phyloP scores from a whole-genome alignment of 53 echinoderm and acorn worm genomes.

The Hippasteria phrygiana region DNA sequence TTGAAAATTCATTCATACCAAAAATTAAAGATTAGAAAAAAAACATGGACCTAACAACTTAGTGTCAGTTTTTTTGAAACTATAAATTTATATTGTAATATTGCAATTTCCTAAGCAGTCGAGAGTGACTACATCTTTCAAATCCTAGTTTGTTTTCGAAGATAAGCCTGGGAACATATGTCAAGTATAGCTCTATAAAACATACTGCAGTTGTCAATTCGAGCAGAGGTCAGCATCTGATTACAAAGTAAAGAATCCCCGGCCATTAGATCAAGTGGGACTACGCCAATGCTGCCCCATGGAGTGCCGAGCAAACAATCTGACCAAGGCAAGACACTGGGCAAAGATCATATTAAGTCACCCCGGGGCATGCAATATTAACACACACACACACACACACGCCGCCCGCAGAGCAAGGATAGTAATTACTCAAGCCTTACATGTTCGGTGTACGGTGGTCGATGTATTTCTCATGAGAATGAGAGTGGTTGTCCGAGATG shows the following conservation, averaged over 20 bases:
- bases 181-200: too few relatives aligned
- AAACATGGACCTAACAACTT: too few relatives aligned
- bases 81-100: too few relatives aligned
- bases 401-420: too few relatives aligned
- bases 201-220: too few relatives aligned
- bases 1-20: too few relatives aligned
- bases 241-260: not conserved
- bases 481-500: conserved; percentile 10
- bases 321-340: not conserved
- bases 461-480: conserved; percentile 32
- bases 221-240: not conserved
- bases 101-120: too few relatives aligned
- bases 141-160: too few relatives aligned
- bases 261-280: conserved; percentile 21
- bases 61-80: too few relatives aligned
- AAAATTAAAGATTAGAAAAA: too few relatives aligned
- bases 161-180: too few relatives aligned
- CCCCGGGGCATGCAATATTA: conserved; percentile 39
- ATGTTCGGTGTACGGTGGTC: conserved; percentile 11
- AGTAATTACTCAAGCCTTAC: conserved; percentile 41
- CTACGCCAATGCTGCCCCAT: not conserved
- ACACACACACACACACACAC: conserved; percentile 33
- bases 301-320: conserved; percentile 19
- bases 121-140: too few relatives aligned
- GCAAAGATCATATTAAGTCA: conserved; percentile 28